These are phyloP conservation scores for Oligia strigilis DNA, from an alignment of 2,888 invertebrate species.

Conservation along the genomic window DNA sequence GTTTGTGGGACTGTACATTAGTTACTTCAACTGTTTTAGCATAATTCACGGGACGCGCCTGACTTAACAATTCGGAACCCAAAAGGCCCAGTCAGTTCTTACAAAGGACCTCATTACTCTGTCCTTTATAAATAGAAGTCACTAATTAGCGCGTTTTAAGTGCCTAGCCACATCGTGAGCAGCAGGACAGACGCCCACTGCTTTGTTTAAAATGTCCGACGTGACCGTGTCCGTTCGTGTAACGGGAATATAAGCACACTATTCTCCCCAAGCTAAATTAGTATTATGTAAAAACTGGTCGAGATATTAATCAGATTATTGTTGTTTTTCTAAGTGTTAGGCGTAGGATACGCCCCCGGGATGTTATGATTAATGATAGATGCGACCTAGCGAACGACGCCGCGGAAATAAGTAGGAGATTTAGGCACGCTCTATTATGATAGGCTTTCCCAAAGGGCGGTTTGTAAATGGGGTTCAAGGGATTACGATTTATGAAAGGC, in stretches of 20 bases:
- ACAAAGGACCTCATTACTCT: slow-evolving; percentile 34
- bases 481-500: background rate
- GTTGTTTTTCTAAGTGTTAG: slow-evolving; percentile 32
- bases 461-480: slow-evolving; percentile 16
- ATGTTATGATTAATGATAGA: slow-evolving; percentile 25
- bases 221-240: background rate
- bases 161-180: background rate
- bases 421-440: background rate
- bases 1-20: background rate
- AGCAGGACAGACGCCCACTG: slow-evolving; percentile 18
- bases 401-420: background rate
- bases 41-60: slow-evolving; percentile 25
- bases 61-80: slow-evolving; percentile 15
- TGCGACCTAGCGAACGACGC: too few relatives aligned
- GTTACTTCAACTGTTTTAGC: slow-evolving; percentile 4
- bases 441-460: background rate
- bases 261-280: slow-evolving; percentile 6
- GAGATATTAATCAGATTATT: slow-evolving; percentile 26
- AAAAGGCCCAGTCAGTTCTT: slow-evolving; percentile 5
- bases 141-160: slow-evolving; percentile 29
- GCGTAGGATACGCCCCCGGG: slow-evolving; percentile 9
- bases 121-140: slow-evolving; percentile 26
- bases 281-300: background rate
- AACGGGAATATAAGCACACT: background rate
- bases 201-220: slow-evolving; percentile 27